phyloP scores from a whole-genome alignment of 2,797 vertebrate species.

The Neosilurus mollespiculum region DNA sequence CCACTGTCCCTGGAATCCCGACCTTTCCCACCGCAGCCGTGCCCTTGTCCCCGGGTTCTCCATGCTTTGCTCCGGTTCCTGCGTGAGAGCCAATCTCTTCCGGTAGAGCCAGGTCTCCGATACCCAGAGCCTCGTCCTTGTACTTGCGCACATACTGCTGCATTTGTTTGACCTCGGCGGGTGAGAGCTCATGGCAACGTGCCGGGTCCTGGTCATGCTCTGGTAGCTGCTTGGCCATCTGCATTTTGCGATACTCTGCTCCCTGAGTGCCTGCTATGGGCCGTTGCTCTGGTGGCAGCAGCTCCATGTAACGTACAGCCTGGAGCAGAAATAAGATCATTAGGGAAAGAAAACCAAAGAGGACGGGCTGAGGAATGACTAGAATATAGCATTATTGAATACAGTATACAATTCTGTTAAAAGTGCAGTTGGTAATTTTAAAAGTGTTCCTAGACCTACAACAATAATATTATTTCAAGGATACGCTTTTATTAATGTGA shows the following conservation, averaged over 20 bases:
- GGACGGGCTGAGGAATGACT: not conserved
- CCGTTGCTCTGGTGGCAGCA: slow-evolving; percentile 91
- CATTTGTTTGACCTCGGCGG: slow-evolving; percentile 91
- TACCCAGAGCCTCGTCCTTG: slow-evolving; percentile 90
- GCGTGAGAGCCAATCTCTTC: slow-evolving; percentile 72
- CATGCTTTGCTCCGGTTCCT: slow-evolving; percentile 46
- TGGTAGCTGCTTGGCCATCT: slow-evolving; percentile 95
- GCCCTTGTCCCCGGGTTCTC: slow-evolving; percentile 69
- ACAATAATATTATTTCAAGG: not conserved
- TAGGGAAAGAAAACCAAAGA: not conserved
- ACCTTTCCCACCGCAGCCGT: slow-evolving; percentile 72
- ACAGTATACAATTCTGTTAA: not conserved
- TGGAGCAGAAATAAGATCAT: slow-evolving; percentile 56
- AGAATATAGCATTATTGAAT: not conserved
- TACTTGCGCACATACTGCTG: slow-evolving; percentile 95
- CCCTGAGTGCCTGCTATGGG: slow-evolving; percentile 89
- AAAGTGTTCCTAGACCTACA: not conserved
- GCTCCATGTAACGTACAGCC: slow-evolving; percentile 92
- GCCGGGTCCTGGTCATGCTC: slow-evolving; percentile 96
- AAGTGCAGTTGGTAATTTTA: not conserved
- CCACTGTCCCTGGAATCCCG: slow-evolving; percentile 59
- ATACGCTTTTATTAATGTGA: not conserved
- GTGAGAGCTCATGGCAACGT: slow-evolving; percentile 90
- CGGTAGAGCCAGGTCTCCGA: slow-evolving; percentile 88
- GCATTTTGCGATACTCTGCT: slow-evolving; percentile 92